Conservation (phyloP, 2,888 invertebrate species). For the Drosophila melanosoma region DNA sequence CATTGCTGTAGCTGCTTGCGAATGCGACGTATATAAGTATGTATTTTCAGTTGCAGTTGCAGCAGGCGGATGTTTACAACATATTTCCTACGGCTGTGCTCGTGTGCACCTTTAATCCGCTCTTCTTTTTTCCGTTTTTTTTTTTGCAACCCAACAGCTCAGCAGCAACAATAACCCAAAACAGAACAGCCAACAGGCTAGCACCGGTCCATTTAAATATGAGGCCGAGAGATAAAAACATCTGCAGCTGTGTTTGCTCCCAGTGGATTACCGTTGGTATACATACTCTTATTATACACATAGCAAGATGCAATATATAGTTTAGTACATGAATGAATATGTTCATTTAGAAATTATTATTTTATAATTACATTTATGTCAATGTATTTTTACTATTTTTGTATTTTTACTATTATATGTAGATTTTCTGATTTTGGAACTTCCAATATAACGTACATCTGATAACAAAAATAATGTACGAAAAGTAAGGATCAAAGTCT, state of each 20-base stretch:
- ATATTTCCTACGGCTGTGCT: conserved; percentile 77
- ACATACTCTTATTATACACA: conserved; percentile 4
- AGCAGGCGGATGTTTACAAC: conserved; percentile 83
- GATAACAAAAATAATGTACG: neutral
- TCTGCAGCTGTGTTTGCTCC: conserved; percentile 74
- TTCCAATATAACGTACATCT: neutral
- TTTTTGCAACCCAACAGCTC: conserved; percentile 51
- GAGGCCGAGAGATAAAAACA: conserved; percentile 63
- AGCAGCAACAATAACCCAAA: conserved; percentile 43
- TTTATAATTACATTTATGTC: neutral
- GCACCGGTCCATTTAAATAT: conserved; percentile 72
- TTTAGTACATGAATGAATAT: conserved; percentile 4
- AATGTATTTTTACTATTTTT: neutral
- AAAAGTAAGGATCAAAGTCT: neutral
- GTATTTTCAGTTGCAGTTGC: conserved; percentile 83
- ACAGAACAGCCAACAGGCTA: conserved; percentile 64
- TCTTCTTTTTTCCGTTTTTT: conserved; percentile 58
- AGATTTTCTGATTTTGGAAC: neutral
- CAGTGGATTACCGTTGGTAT: conserved; percentile 56
- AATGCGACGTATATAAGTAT: conserved; percentile 55
- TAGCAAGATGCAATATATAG: neutral
- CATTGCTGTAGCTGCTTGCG: conserved; percentile 35
- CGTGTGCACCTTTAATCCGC: conserved; percentile 82
- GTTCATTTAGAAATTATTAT: neutral
- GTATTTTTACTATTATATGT: neutral